phyloP scores from a whole-genome alignment of 35 echinoderm and acorn worm genomes.

The Lytechinus variegatus region DNA sequence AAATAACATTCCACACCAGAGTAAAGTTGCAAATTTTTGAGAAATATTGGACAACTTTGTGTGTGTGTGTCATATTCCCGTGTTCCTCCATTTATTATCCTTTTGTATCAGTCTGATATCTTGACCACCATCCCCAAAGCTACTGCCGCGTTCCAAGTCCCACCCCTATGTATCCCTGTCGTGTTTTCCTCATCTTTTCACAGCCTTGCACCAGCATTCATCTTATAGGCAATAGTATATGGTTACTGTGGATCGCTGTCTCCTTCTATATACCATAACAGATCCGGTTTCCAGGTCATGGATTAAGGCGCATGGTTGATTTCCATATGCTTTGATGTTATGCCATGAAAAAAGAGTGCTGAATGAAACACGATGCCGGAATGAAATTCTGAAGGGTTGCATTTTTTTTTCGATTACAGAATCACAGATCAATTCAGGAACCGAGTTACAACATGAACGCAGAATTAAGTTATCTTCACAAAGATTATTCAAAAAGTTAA shows the following conservation, averaged over 20 bases:
- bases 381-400: not conserved
- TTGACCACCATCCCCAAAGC: not conserved
- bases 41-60: not conserved
- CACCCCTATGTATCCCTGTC: not conserved
- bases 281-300: not conserved
- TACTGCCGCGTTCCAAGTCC: not conserved
- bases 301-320: not conserved
- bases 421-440: too few relatives aligned
- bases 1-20: not conserved
- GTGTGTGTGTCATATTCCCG: not conserved
- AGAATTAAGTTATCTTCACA: too few relatives aligned
- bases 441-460: too few relatives aligned
- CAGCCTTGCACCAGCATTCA: not conserved
- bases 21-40: not conserved
- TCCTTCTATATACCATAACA: not conserved
- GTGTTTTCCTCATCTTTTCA: not conserved
- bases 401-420: not conserved
- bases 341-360: not conserved
- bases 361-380: not conserved
- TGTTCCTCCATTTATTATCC: not conserved
- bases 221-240: not conserved
- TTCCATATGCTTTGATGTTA: not conserved
- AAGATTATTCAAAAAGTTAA: too few relatives aligned
- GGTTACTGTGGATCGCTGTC: not conserved
- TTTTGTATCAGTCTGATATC: not conserved